Evolutionary conservation across 1,140 invertebrate species (phyloP).

Genomic region (Acromyrmex charruanus): DNA sequence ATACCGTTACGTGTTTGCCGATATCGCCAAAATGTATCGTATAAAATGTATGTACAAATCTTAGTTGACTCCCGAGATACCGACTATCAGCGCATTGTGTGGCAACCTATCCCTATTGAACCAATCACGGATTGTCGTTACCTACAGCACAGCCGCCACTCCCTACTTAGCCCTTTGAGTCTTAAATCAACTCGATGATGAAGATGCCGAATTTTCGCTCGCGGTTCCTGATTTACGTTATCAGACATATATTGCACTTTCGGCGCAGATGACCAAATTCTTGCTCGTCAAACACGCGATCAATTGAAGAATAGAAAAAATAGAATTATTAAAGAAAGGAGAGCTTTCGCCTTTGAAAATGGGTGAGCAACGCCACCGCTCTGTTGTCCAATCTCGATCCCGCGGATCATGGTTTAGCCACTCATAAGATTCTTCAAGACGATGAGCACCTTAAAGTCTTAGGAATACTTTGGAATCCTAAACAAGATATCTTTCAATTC

Average conservation of each 20-base stretch:
- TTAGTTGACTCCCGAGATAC: no score
- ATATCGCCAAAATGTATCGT: neutral
- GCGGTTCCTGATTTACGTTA: neutral
- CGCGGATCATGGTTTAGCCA: neutral
- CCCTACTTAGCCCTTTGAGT: neutral
- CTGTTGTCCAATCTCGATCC: neutral
- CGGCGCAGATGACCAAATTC: neutral
- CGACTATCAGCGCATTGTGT: neutral
- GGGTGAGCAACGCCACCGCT: neutral
- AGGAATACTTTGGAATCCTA: neutral
- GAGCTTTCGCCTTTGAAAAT: neutral
- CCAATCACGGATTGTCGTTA: neutral
- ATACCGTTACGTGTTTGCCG: neutral
- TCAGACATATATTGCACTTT: neutral
- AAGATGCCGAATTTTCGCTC: neutral
- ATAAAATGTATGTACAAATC: no score
- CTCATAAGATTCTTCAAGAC: no score
- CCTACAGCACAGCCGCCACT: neutral
- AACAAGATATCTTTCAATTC: no score
- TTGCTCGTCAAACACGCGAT: neutral
- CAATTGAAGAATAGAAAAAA: neutral
- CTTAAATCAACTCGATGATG: neutral
- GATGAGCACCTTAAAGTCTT: neutral
- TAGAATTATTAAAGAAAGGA: neutral
- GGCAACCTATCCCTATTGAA: rapidly evolving